Percentiles rank a stretch among this genome's conserved stretches.
These are phyloP conservation scores for Argyra leucocephala DNA, from an alignment of 2,888 invertebrate genomes.

Conservation along the genomic window DNA sequence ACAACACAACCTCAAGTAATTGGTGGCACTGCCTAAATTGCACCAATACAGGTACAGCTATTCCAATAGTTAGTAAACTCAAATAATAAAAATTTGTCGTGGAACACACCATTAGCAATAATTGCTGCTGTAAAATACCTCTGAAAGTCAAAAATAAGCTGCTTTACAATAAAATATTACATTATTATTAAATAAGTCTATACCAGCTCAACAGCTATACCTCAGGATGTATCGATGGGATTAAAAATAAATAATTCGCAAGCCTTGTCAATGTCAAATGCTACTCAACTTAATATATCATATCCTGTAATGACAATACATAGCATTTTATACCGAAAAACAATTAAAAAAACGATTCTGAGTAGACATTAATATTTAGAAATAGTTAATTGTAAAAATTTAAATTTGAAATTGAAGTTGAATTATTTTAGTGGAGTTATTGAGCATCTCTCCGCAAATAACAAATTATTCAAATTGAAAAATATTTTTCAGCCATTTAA, in stretches of 20 bases:
- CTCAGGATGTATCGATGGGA: slow-evolving; percentile 32
- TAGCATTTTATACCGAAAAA: slow-evolving; percentile 44
- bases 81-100: slow-evolving; percentile 26
- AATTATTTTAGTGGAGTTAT: too few species aligned
- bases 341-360: too few species aligned
- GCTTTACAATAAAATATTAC: slow-evolving; percentile 28
- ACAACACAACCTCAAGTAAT: slow-evolving; percentile 47
- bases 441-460: too few species aligned
- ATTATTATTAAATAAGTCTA: slow-evolving; percentile 24
- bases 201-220: slow-evolving; percentile 25
- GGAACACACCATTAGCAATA: slow-evolving; percentile 26
- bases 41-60: slow-evolving; percentile 47
- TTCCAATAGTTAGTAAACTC: slow-evolving; percentile 48
- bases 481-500: too few species aligned
- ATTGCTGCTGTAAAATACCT: slow-evolving; percentile 27
- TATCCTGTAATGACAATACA: slow-evolving; percentile 60
- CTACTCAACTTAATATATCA: slow-evolving; percentile 53
- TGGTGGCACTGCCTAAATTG: slow-evolving; percentile 45
- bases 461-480: too few species aligned
- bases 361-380: too few species aligned
- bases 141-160: slow-evolving; percentile 27
- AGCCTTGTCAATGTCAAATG: slow-evolving; percentile 51
- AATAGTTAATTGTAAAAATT: too few species aligned
- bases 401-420: too few species aligned
- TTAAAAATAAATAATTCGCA: slow-evolving; percentile 44